Base-by-base conservation (phyloP, 2,113 vertebrate species). In the Sminthopsis crassicaudata region DNA sequence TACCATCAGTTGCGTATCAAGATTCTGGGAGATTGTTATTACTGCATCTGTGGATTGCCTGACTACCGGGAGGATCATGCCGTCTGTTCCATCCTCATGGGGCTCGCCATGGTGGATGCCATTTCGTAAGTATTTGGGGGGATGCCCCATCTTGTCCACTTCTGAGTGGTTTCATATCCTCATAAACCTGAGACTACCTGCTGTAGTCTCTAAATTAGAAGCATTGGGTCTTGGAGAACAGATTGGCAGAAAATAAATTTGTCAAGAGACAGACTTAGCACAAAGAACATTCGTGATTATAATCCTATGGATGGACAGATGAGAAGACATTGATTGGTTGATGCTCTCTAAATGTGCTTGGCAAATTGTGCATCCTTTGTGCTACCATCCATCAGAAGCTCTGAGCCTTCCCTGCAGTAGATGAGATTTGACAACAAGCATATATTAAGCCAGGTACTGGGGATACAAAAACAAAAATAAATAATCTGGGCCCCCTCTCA, bases 21-120 rank as follows among this genome's bases (percentile, higher is more conserved):
- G 98, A 99, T 99, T 97, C 98, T 99, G 91, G 99, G 99, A 0
- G 99, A 99, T 98, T 99, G 99, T 92, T 99, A 99, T 97, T 99
- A 99, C 97, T 99, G 99, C 95, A 99, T 99, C 98, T 99, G 99
- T 2, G 99, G 99, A 22, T 98, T 99, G 95, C 99, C 99, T 0
- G 99, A 99, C 97, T 99, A 99, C 97, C 98, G 99, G 2, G 99
- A 99, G 9, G 99, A 99, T 97, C 99, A 99, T 0, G 99, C 99
- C 0, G 99, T 98, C 91, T 99, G 99, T 98, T 99, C 99, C 95
- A 99, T 99, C 97, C 98, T 99, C 98, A 99, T 99, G 99, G 99
- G 99, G 23, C 98, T 99, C 0, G 99, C 99, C 19, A 99, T 99
- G 99, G 99, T 99, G 50, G 99, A 99, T 14, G 99, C 99, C 90